Evolutionary conservation across 2,113 vertebrate species (phyloP), one percentile per base, ranked within the genome.

Genomic region (Hippocampus guttulatus): DNA sequence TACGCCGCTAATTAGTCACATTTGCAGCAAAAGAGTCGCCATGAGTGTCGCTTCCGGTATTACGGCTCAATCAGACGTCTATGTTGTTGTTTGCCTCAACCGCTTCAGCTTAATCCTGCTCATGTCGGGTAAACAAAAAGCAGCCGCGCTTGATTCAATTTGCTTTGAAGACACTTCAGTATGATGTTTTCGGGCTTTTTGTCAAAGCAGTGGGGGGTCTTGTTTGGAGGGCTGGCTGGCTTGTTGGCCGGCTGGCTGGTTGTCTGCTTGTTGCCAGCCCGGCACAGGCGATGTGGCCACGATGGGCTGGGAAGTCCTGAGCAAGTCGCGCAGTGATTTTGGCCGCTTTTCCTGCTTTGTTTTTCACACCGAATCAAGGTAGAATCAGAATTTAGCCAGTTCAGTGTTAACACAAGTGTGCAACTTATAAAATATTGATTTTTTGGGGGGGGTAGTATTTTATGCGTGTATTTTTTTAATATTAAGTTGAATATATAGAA

Each of bases 21-120:
- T 72, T 81, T 68, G 23, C 64, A 49, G 75, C 52, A 57, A 76
- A 74, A 30, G 58, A 23, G 33, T 23, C 61, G 33, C 57, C 71
- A 64, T 43, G 69, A 54, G 68, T 74, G 68, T 11, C 27, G 43
- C 71, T 58, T 49, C 33, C 33, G 10, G 43, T 33, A 15, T 71
- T 71, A 70, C 76, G 43, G 67, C 18, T 81, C 82, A 51, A 76
- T 79, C 69, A 45, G 71, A 70, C 70, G 73, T 76, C 73, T 69
- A 51, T 25, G 40, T 66, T 79, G 70, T 81, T 85, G n/a, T 75
- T 81, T 73, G 30, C 67, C 69, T 76, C 57, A 60, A 60, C 25
- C 25, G 23, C 57, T 68, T 70, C 51, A 73, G 82, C 45, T 60
- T n/a, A 71, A 61, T 68, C 49, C 25, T n/a, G 8, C 58, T 23